Percentiles rank a stretch among this genome's conserved stretches.
Evolutionary conservation across 2,113 vertebrate genomes (phyloP).

Genomic region (Pionites leucogaster): DNA sequence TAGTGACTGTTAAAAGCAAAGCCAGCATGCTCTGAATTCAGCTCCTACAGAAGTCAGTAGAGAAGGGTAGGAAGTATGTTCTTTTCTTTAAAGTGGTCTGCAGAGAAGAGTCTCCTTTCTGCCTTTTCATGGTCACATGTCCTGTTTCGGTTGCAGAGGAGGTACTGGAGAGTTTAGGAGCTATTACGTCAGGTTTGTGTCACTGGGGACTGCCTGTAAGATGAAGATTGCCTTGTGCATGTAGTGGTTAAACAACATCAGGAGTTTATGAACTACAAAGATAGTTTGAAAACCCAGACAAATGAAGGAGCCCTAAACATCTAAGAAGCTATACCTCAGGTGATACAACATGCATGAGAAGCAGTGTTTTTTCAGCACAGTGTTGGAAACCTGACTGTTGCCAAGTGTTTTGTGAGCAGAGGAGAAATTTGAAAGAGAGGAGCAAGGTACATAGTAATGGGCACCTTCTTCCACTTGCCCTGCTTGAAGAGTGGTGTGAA

Average conservation of each 20-base stretch:
- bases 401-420: background rate
- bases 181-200: background rate
- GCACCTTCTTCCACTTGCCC: background rate
- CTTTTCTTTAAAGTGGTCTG: background rate
- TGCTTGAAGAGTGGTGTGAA: background rate
- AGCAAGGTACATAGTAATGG: background rate
- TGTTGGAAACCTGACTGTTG: background rate
- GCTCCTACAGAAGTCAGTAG: background rate
- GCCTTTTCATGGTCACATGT: background rate
- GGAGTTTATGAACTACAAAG: background rate
- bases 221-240: background rate
- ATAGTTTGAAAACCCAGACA: background rate
- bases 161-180: background rate
- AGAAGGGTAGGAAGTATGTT: background rate
- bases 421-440: background rate
- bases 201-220: background rate
- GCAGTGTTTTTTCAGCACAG: background rate
- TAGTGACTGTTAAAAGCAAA: background rate
- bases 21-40: background rate
- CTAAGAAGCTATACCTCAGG: background rate
- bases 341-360: background rate
- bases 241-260: background rate
- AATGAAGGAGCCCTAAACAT: background rate
- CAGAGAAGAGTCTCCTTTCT: background rate
- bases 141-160: background rate